These are phyloP conservation scores for Chironomus striatipennis DNA, from an alignment of 1,140 invertebrate species.

Conservation along the genomic window DNA sequence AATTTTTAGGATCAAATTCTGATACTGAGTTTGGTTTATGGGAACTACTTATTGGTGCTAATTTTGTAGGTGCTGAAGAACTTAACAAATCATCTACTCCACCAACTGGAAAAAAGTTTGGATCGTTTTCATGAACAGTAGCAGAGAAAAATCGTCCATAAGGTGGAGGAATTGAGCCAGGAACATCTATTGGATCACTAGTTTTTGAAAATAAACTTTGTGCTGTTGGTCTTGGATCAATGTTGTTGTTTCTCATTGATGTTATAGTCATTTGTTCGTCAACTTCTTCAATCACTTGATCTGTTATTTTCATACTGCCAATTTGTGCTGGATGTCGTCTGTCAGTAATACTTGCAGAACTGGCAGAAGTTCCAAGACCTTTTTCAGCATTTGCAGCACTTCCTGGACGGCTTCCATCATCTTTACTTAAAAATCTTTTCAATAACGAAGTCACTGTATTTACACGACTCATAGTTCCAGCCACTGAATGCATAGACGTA, in stretches of 20 bases:
- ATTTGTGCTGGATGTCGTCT: constrained; percentile 27
- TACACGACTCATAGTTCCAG: constrained; percentile 56
- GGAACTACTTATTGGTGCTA: constrained; percentile 29
- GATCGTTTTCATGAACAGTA: constrained; percentile 26
- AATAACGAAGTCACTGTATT: constrained; percentile 66
- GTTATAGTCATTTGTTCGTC: constrained; percentile 72
- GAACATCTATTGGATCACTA: constrained; percentile 41
- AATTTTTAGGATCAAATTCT: constrained; percentile 26
- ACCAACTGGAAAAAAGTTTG: constrained; percentile 33
- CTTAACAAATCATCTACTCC: constrained; percentile 34
- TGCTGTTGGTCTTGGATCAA: constrained; percentile 46
- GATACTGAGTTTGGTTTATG: constrained; percentile 31
- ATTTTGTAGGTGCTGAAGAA: constrained; percentile 34
- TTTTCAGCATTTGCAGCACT: constrained; percentile 38
- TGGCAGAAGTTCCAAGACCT: constrained; percentile 36
- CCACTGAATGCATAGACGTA: constrained; percentile 42
- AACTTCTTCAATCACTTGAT: constrained; percentile 71
- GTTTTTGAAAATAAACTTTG: constrained; percentile 47
- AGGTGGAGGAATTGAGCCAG: constrained; percentile 29
- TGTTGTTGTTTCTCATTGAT: constrained; percentile 50
- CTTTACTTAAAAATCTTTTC: constrained; percentile 63
- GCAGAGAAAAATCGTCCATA: constrained; percentile 36
- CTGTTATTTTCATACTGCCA: constrained; percentile 61
- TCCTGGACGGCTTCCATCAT: constrained; percentile 44
- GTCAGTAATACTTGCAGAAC: constrained; percentile 32